Evolutionary conservation across 2,888 invertebrate species (phyloP).

Genomic region (Caenorhabditis sinica): DNA sequence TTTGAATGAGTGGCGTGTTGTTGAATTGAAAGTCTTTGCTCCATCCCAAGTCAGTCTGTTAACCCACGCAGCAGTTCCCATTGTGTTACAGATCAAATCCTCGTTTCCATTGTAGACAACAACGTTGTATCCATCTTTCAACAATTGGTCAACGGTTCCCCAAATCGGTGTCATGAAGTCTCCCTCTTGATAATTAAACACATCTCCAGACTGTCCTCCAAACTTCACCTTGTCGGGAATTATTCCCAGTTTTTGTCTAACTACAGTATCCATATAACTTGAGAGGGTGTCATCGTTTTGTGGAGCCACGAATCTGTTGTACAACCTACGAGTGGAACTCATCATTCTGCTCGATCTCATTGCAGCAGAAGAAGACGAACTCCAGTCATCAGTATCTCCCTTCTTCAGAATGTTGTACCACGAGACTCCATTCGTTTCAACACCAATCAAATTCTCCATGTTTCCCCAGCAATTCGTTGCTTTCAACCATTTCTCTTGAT

Average conservation of each 20-base stretch:
- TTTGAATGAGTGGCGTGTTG: conserved; percentile 65
- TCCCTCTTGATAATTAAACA: conserved; percentile 87
- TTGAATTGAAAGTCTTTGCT: conserved; percentile 86
- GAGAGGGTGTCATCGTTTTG: conserved; percentile 77
- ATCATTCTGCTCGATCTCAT: conserved; percentile 33
- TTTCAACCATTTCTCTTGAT: conserved; percentile 86
- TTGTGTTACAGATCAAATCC: conserved; percentile 91
- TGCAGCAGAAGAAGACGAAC: conserved; percentile 47
- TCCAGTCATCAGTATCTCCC: conserved; percentile 76
- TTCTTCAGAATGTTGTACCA: conserved; percentile 90
- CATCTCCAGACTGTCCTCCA: conserved; percentile 87
- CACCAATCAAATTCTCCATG: conserved; percentile 87
- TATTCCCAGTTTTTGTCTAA: conserved; percentile 87
- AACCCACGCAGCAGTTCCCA: conserved; percentile 90
- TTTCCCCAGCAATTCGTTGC: conserved; percentile 88
- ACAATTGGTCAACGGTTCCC: conserved; percentile 84
- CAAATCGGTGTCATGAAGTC: conserved; percentile 92
- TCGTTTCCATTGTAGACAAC: conserved; percentile 90
- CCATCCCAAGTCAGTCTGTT: conserved; percentile 88
- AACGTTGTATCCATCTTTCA: conserved; percentile 86
- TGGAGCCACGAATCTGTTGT: conserved; percentile 76
- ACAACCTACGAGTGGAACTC: conserved; percentile 63
- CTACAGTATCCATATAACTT: conserved; percentile 87
- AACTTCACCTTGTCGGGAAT: conserved; percentile 88
- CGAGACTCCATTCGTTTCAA: conserved; percentile 87